Base-by-base conservation (phyloP, 1,140 invertebrate genomes). In the Augochlora pura region DNA sequence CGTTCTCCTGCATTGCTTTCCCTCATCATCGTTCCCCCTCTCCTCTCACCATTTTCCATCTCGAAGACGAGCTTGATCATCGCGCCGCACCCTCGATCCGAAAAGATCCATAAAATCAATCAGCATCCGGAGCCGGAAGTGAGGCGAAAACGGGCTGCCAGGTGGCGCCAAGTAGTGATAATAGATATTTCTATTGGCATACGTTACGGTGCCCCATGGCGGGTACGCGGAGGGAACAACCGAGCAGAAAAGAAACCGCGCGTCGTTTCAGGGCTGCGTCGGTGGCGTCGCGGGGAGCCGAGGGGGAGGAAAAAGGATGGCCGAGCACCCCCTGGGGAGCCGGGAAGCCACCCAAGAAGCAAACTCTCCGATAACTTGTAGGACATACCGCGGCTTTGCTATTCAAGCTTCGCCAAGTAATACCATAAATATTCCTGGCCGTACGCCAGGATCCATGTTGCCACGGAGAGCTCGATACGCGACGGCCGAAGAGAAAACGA, bases 261-360 rank as follows among this genome's bases (percentile, higher is more conserved):
- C 14, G 71, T 18, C 16, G 9, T 32, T 12, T 12, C 12, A 0
- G 83, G 82, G 52, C 70, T 86, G 84, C 83, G 74, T 83, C 16
- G 83, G 86, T 46, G 77, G 60, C 70, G 87, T 83, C 82, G 74
- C 82, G 6, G 82, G 86, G 66, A 72, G 60, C 49, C 16, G 21
- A 60, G 49, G 67, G 23, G 18, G 62, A 65, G 63, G 66, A 78
- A 74, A 57, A 72, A 74, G 77, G 68, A 67, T 80, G 78, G 82
- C 82, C 85, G 85, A 84, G 86, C 88, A 91, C 90, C 90, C 90
- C 91, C 90, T 84, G 90, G 90, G 87, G 90, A 90, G 90, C 67
- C 81, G 84, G 79, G 82, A 87, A 91, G 90, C 91, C 91, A 92
- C 91, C 91, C 91, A 91, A 91, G 90, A 91, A 92, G 91, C 90